Evolutionary conservation across 2,797 vertebrate genomes (phyloP).

Genomic region (Leptoclinus maculatus): DNA sequence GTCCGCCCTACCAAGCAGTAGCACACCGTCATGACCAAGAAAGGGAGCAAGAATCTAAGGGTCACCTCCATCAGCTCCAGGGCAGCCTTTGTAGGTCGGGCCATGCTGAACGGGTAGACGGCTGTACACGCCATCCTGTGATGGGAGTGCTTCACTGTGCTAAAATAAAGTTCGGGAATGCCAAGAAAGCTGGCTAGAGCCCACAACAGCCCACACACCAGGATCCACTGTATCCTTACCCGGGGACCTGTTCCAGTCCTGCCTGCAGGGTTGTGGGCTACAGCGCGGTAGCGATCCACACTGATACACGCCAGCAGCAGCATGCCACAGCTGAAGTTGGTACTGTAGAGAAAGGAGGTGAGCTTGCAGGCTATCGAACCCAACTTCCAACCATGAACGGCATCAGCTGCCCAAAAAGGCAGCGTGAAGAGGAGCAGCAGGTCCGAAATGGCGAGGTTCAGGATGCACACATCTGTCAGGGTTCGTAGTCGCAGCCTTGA

Average conservation of each 20-base stretch:
- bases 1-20: slow-evolving; percentile 84
- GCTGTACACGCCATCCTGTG: slow-evolving; percentile 81
- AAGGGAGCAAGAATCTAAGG: slow-evolving; percentile 90
- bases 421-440: slow-evolving; percentile 91
- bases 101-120: slow-evolving; percentile 83
- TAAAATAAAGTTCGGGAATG: slow-evolving; percentile 90
- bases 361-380: slow-evolving; percentile 89
- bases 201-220: slow-evolving; percentile 85
- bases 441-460: slow-evolving; percentile 92
- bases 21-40: slow-evolving; percentile 90
- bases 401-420: slow-evolving; percentile 93
- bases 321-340: slow-evolving; percentile 95
- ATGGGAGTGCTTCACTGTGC: slow-evolving; percentile 82
- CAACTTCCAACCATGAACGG: slow-evolving; percentile 90
- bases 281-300: slow-evolving; percentile 87
- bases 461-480: slow-evolving; percentile 91
- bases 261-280: slow-evolving; percentile 58
- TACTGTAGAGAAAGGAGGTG: slow-evolving; percentile 89
- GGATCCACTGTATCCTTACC: slow-evolving; percentile 62
- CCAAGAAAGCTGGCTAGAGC: slow-evolving; percentile 84
- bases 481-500: slow-evolving; percentile 88
- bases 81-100: slow-evolving; percentile 83
- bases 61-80: slow-evolving; percentile 90
- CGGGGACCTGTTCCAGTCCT: slow-evolving; percentile 32
- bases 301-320: slow-evolving; percentile 95